phyloP scores from a whole-genome alignment of 2,888 invertebrate genomes.

The Philonicus albiceps region DNA sequence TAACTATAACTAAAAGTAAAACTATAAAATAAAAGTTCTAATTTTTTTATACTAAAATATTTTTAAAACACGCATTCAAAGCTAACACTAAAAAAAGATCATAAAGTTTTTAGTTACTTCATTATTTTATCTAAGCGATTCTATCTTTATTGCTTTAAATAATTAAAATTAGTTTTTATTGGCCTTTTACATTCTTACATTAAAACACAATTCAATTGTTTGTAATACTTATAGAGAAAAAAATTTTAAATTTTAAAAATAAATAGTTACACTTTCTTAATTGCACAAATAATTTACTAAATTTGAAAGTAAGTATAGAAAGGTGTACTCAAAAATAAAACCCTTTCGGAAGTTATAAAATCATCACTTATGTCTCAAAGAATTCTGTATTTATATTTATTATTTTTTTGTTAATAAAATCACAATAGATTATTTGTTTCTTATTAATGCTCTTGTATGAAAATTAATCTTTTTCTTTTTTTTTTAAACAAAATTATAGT shows the following conservation, averaged over 20 bases:
- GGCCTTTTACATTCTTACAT: constrained; percentile 10
- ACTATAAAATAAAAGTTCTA: not conserved
- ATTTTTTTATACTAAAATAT: not conserved
- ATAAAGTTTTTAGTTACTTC: not conserved
- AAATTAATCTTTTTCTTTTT: too few relatives aligned
- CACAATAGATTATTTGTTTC: not conserved
- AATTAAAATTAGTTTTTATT: not conserved
- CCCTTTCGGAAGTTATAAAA: not conserved
- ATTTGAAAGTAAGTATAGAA: not conserved
- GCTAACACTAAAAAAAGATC: not conserved
- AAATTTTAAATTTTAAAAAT: not conserved
- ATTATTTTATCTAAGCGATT: not conserved
- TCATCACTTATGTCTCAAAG: not conserved
- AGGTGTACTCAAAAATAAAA: not conserved
- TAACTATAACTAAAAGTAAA: not conserved
- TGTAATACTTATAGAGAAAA: not conserved
- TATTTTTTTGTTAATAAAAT: not conserved
- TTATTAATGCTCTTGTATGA: not conserved
- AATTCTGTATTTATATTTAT: not conserved
- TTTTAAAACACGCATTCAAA: not conserved
- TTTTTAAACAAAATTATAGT: not conserved
- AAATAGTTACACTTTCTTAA: not conserved
- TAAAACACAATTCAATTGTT: constrained; percentile 24
- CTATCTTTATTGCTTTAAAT: not conserved
- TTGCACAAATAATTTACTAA: not conserved